Percentiles rank a stretch among this genome's conserved stretches.
Evolutionary conservation across 2,888 invertebrate species (phyloP).

Genomic region (Prionchulus punctatus): DNA sequence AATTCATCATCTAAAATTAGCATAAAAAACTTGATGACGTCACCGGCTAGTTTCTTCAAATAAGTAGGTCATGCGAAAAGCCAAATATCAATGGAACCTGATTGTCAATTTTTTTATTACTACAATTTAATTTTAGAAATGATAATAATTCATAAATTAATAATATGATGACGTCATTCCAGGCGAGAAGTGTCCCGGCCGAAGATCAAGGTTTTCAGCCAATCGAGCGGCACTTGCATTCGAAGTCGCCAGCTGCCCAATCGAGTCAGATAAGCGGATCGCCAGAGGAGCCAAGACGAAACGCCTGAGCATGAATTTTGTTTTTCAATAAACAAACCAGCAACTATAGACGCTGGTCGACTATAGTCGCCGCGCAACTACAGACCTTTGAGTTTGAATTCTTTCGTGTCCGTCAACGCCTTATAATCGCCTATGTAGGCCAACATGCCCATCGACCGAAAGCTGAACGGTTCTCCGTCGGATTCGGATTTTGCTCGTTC

Average conservation of each 20-base stretch:
- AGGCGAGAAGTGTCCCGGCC: slow-evolving; percentile 37
- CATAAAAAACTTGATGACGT: too few relatives aligned
- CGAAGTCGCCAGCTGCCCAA: slow-evolving; percentile 36
- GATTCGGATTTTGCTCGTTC: slow-evolving; percentile 2
- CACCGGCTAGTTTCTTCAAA: too few relatives aligned
- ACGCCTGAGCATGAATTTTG: slow-evolving; percentile 23
- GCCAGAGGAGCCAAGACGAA: slow-evolving; percentile 36
- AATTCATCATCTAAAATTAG: too few relatives aligned
- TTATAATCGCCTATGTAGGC: slow-evolving; percentile 36
- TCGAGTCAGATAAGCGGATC: slow-evolving; percentile 36
- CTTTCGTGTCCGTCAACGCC: slow-evolving; percentile 33
- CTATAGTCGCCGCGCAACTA: too few relatives aligned
- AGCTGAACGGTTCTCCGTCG: slow-evolving; percentile 12
- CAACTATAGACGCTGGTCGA: too few relatives aligned
- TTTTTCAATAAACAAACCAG: not conserved
- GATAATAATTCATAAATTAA: not conserved
- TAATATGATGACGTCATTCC: too few relatives aligned
- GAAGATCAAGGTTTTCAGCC: slow-evolving; percentile 36
- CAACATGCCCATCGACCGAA: slow-evolving; percentile 33
- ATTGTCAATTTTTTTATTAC: too few relatives aligned
- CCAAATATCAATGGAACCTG: too few relatives aligned
- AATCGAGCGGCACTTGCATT: slow-evolving; percentile 37
- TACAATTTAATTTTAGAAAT: not conserved
- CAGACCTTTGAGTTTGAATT: slow-evolving; percentile 32
- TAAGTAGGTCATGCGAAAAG: too few relatives aligned